Percentiles rank a stretch among this genome's conserved stretches.
phyloP scores from a whole-genome alignment of 2,797 vertebrate species.

The Oreochromis grahami region DNA sequence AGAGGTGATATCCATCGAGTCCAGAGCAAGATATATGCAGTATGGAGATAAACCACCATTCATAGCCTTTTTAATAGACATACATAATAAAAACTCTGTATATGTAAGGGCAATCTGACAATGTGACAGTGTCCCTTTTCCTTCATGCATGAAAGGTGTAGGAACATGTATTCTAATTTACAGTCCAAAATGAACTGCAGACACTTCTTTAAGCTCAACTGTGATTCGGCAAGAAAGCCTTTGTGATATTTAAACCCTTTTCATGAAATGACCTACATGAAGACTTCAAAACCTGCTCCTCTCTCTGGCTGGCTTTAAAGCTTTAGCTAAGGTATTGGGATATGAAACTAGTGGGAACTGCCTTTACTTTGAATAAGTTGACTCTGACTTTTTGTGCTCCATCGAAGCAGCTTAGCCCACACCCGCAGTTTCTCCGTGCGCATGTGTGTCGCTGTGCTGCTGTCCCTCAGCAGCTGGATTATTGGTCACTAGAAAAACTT shows the following conservation, averaged over 20 bases:
- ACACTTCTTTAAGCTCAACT: not conserved
- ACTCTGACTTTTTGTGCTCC: conserved; percentile 19
- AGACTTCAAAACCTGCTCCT: conserved; percentile 13
- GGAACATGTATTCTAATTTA: conserved; percentile 2
- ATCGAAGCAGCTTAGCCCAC: conserved; percentile 2
- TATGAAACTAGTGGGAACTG: conserved; percentile 32
- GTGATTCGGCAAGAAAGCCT: conserved; percentile 25
- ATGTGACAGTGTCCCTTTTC: not conserved
- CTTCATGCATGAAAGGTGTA: conserved; percentile 22
- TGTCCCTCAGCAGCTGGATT: conserved; percentile 19
- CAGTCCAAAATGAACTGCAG: conserved; percentile 5
- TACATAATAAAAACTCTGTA: not conserved
- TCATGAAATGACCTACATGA: conserved; percentile 44
- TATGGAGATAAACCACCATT: not conserved
- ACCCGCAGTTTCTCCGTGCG: not conserved
- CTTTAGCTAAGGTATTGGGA: conserved; percentile 31
- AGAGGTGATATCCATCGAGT: not conserved
- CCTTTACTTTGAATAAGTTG: conserved; percentile 42
- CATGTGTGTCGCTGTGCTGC: not conserved
- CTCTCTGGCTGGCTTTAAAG: conserved; percentile 22
- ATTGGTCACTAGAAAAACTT: conserved; percentile 11
- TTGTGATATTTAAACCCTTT: conserved; percentile 47
- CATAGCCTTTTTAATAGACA: not conserved
- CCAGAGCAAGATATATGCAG: not conserved
- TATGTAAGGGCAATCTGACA: conserved; percentile 3